These are phyloP conservation scores for Streblospio benedicti DNA, from an alignment of 1,140 invertebrate genomes.

Conservation along the genomic window DNA sequence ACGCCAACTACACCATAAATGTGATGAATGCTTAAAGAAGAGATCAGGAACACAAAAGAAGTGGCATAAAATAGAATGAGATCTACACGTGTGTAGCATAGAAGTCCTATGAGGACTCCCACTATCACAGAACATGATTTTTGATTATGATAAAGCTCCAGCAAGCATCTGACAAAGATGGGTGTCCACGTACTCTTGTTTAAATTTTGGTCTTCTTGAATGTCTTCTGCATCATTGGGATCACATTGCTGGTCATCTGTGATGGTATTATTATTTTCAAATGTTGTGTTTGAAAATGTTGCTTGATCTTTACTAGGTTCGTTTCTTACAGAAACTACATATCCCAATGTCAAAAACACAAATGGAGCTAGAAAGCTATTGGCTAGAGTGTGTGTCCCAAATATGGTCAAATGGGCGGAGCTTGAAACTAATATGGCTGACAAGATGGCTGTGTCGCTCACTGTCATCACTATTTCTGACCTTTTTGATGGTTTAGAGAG, in stretches of 20 bases:
- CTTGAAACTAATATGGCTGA: conserved; percentile 26
- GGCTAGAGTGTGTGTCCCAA: conserved; percentile 35
- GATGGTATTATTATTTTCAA: too few species aligned
- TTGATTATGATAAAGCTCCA: too few species aligned
- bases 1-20: conserved; percentile 12
- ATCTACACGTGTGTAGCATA: conserved; percentile 29
- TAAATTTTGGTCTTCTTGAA: too few species aligned
- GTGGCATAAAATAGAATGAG: conserved; percentile 18
- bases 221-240: too few species aligned
- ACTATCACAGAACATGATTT: conserved; percentile 6
- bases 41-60: background rate
- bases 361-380: conserved; percentile 35
- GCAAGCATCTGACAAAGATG: too few species aligned
- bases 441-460: conserved; percentile 24
- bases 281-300: too few species aligned
- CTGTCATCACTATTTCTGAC: too few species aligned
- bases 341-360: conserved; percentile 23
- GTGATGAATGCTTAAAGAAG: background rate
- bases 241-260: too few species aligned
- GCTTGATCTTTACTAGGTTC: too few species aligned
- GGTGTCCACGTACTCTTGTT: too few species aligned
- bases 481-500: too few species aligned
- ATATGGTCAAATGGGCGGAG: conserved; percentile 28
- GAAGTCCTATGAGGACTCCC: conserved; percentile 27
- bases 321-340: conserved; percentile 7